Evolutionary conservation across 2,113 vertebrate species (phyloP).

Genomic region (Dermatemys mawii): DNA sequence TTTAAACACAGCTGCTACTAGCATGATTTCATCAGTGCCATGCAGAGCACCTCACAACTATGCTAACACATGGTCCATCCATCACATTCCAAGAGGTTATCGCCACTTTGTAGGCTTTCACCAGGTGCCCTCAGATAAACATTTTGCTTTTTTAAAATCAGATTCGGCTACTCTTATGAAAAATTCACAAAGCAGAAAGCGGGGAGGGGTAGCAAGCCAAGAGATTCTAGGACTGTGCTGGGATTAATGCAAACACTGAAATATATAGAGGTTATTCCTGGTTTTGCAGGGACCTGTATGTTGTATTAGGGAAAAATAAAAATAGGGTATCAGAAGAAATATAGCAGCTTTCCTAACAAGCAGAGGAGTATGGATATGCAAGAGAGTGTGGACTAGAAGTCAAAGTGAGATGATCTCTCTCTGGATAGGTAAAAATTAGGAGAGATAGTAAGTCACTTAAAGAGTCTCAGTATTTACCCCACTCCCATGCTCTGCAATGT

Average conservation of each 20-base stretch:
- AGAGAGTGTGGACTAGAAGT: too few relatives aligned
- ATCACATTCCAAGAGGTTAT: too few relatives aligned
- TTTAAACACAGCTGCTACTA: accelerated
- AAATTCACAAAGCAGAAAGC: background rate
- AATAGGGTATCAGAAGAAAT: too few relatives aligned
- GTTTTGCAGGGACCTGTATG: background rate
- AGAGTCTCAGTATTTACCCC: background rate
- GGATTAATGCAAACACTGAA: too few relatives aligned
- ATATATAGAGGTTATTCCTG: background rate
- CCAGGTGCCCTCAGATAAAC: accelerated
- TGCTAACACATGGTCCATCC: background rate
- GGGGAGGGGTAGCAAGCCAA: background rate
- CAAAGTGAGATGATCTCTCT: too few relatives aligned
- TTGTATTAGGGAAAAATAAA: too few relatives aligned
- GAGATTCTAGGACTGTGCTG: background rate
- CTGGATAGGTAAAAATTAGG: too few relatives aligned
- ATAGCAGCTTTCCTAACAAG: too few relatives aligned
- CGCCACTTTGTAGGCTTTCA: accelerated
- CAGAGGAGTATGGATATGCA: too few relatives aligned
- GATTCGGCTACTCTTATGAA: background rate
- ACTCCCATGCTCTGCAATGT: accelerated
- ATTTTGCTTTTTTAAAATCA: background rate
- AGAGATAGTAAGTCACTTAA: too few relatives aligned
- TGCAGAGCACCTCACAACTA: accelerated
- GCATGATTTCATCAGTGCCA: too few relatives aligned